These are phyloP conservation scores for Peromyscus polionotus DNA, from an alignment of 2,113 vertebrate species.

Conservation along the genomic window DNA sequence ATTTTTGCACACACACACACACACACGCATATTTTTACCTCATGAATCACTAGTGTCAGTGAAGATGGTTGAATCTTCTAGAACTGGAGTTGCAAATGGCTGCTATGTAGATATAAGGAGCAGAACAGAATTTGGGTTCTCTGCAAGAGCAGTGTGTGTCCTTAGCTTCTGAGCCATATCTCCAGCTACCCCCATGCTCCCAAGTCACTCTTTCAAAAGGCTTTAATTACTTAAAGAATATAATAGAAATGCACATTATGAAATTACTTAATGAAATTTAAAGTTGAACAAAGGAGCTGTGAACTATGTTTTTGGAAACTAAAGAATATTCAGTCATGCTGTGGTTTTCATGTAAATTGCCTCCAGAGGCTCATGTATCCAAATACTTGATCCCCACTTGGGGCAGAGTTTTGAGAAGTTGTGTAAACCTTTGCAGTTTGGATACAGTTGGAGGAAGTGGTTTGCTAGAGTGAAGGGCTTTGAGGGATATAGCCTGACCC, in stretches of 20 bases:
- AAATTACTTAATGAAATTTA: background rate
- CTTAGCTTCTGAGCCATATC: background rate
- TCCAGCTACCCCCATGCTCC: no score
- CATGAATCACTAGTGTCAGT: background rate
- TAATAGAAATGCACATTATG: background rate
- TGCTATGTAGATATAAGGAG: background rate
- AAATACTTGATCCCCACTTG: background rate
- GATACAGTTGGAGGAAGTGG: background rate
- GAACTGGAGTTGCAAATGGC: background rate
- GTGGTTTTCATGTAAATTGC: background rate
- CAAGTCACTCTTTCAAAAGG: background rate
- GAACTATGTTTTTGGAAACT: background rate
- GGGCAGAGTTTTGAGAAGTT: background rate
- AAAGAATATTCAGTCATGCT: background rate
- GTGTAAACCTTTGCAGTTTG: background rate
- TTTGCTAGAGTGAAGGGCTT: background rate
- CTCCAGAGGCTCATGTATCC: background rate
- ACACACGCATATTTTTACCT: background rate
- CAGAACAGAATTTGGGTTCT: background rate
- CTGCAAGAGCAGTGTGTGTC: no score
- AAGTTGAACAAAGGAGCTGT: background rate
- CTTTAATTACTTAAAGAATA: background rate
- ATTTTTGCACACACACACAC: background rate
- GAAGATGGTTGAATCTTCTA: background rate
- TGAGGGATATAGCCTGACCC: background rate